phyloP scores from a whole-genome alignment of 2,113 vertebrate species.

The Tetraodon nigroviridis region DNA sequence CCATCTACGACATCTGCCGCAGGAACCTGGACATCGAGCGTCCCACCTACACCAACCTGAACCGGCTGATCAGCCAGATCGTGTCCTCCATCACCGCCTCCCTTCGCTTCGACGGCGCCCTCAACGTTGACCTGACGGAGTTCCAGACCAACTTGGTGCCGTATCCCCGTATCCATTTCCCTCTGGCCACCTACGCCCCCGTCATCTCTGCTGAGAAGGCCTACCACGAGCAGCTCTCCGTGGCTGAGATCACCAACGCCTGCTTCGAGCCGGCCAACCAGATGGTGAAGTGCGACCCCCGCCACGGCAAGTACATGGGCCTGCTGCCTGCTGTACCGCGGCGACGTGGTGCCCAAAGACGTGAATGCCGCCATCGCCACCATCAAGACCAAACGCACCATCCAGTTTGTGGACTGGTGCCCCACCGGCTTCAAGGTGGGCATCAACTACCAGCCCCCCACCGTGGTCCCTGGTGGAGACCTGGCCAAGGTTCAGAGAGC shows the following conservation, averaged over 20 bases:
- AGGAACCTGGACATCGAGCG: too few relatives aligned
- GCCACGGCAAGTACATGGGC: slow-evolving; percentile 7
- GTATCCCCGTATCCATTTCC: slow-evolving; percentile 7
- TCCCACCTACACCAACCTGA: too few relatives aligned
- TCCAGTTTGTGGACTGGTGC: too few relatives aligned
- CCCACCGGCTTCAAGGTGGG: too few relatives aligned
- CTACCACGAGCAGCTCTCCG: slow-evolving; percentile 5
- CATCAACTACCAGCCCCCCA: too few relatives aligned
- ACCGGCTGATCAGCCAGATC: too few relatives aligned
- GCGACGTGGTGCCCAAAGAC: slow-evolving; percentile 10
- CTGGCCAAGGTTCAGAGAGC: too few relatives aligned
- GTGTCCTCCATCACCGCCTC: too few relatives aligned
- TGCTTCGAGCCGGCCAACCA: slow-evolving; percentile 15
- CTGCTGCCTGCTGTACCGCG: slow-evolving; percentile 7
- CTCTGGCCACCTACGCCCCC: slow-evolving; percentile 2
- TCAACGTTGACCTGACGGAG: slow-evolving; percentile 80
- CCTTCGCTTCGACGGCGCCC: too few relatives aligned
- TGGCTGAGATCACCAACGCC: slow-evolving; percentile 2
- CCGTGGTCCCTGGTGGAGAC: too few relatives aligned
- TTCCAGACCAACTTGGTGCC: slow-evolving; percentile 78
- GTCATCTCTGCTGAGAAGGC: slow-evolving; percentile 8
- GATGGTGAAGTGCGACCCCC: not conserved
- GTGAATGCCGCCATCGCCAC: not conserved
- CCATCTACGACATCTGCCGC: slow-evolving; percentile 6
- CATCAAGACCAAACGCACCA: too few relatives aligned